Percentiles rank a stretch among this genome's conserved stretches.
Conservation (phyloP, 2,797 vertebrate genomes). For the Falco rusticolus region DNA sequence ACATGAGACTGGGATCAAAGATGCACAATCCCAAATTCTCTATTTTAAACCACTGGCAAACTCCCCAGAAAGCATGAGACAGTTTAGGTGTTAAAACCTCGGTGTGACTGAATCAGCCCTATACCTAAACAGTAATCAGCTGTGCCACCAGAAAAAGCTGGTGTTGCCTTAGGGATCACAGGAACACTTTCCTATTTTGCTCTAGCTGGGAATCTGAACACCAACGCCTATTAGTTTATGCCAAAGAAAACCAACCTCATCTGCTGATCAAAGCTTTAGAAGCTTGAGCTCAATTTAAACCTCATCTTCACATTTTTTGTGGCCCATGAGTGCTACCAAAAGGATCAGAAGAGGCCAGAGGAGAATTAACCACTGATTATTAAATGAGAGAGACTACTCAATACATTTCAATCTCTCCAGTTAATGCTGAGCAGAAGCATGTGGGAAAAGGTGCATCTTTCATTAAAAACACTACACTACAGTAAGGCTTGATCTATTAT, state of each 20-base stretch:
- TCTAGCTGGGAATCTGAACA: background rate
- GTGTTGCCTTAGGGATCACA: background rate
- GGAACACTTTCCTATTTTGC: background rate
- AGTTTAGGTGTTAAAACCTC: background rate
- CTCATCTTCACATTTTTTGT: background rate
- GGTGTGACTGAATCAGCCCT: background rate
- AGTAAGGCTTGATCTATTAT: conserved; percentile 65
- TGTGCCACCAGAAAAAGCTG: background rate
- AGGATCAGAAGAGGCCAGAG: background rate
- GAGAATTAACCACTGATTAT: conserved; percentile 27
- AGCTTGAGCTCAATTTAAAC: conserved; percentile 5
- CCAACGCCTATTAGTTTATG: background rate
- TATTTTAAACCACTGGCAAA: background rate
- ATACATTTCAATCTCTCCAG: background rate
- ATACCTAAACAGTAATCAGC: background rate
- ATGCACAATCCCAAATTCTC: background rate
- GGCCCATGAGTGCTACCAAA: background rate
- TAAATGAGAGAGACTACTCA: conserved; percentile 9
- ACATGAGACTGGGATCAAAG: background rate
- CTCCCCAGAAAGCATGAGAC: background rate
- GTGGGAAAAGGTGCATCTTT: background rate
- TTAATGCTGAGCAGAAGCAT: background rate
- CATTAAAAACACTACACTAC: conserved; percentile 29
- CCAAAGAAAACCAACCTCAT: background rate
- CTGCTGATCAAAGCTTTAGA: conserved; percentile 18